Evolutionary conservation across 2,113 vertebrate genomes (phyloP).

Genomic region (Panthera leo): DNA sequence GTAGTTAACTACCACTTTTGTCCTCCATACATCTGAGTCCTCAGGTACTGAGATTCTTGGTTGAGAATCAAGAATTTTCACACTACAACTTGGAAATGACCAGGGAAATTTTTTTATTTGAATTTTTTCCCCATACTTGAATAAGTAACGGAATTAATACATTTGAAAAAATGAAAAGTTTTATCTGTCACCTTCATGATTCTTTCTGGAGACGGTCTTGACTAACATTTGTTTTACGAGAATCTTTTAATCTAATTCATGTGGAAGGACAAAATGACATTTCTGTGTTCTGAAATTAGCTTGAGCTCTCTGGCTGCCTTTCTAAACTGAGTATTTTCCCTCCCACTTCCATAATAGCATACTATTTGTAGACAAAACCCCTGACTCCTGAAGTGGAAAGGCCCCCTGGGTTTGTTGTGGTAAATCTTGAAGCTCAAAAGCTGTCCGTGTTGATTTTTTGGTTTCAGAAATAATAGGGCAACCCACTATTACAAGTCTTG

Average conservation of each 20-base stretch:
- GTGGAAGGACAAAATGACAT: neutral
- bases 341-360: neutral
- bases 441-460: neutral
- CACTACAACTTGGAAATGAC: constrained; percentile 14
- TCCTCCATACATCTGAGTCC: neutral
- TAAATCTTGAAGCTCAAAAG: neutral
- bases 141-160: neutral
- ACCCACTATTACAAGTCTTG: neutral
- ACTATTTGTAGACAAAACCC: neutral
- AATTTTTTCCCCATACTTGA: neutral
- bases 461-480: neutral
- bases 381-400: neutral
- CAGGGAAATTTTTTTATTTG: neutral
- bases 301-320: constrained; percentile 5
- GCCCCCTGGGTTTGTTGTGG: neutral
- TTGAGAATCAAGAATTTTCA: constrained; percentile 16
- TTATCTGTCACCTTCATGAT: neutral
- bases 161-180: neutral
- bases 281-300: constrained; percentile 28
- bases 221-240: constrained; percentile 22
- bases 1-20: neutral
- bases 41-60: neutral
- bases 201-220: neutral
- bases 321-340: neutral
- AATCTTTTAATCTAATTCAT: neutral